Conservation (phyloP, 2,113 vertebrate genomes). For the Calidris pygmaea region DNA sequence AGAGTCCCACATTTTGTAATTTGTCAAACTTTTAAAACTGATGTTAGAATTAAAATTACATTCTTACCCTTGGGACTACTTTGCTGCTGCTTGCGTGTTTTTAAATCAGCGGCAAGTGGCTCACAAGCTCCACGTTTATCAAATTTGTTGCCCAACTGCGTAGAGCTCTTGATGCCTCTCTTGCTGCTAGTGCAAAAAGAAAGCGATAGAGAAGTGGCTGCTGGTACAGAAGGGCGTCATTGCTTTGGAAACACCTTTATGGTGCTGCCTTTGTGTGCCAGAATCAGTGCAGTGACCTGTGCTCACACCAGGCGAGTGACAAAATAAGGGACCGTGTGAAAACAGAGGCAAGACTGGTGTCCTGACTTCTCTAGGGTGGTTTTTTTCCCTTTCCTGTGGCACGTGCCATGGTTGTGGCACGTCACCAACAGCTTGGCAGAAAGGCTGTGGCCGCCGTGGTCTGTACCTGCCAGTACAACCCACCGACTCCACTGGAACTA, state of each 20-base stretch:
- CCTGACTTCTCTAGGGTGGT: not conserved
- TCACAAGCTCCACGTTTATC: not conserved
- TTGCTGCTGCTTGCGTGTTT: not conserved
- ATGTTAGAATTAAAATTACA: not conserved
- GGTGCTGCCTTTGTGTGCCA: not conserved
- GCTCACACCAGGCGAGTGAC: not conserved
- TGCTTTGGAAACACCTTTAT: not conserved
- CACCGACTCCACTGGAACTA: not conserved
- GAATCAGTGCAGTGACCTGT: not conserved
- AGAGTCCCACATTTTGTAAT: not conserved
- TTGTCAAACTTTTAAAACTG: not conserved
- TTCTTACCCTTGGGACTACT: not conserved
- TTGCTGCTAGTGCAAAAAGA: not conserved
- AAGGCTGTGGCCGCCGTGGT: not conserved
- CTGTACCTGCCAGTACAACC: not conserved
- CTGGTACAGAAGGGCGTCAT: not conserved
- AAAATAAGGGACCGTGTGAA: not conserved
- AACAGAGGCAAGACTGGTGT: not conserved
- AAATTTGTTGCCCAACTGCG: not conserved
- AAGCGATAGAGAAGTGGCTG: not conserved
- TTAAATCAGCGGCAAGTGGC: not conserved
- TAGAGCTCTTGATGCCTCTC: not conserved
- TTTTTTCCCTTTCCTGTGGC: not conserved
- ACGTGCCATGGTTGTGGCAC: rapidly evolving
- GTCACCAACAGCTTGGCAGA: not conserved